Evolutionary conservation across 1,140 invertebrate genomes (phyloP).

Genomic region (Calliphora vicina): DNA sequence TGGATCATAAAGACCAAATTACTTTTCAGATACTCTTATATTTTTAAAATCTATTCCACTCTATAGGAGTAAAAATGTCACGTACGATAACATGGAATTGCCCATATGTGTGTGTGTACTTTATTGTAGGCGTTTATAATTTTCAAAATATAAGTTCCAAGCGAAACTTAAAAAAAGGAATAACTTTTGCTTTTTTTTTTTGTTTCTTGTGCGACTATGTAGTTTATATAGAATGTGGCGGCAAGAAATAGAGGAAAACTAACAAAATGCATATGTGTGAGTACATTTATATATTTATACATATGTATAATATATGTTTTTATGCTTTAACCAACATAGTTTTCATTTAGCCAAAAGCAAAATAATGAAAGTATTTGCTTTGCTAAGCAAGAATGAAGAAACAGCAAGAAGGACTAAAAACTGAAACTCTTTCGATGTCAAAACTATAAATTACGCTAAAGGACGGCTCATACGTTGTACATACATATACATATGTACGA

Average conservation of each 20-base stretch:
- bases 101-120: neutral
- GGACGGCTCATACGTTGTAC: neutral
- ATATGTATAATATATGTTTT: neutral
- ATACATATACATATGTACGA: neutral
- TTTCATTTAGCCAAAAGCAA: neutral
- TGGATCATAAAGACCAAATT: too few relatives aligned
- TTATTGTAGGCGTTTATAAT: neutral
- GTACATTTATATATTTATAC: neutral
- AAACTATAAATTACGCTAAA: slow-evolving; percentile 30
- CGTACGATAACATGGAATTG: neutral
- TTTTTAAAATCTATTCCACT: too few relatives aligned
- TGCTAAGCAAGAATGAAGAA: slow-evolving; percentile 26
- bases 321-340: neutral
- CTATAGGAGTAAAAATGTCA: too few relatives aligned
- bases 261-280: neutral
- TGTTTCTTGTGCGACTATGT: too few relatives aligned
- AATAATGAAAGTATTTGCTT: slow-evolving; percentile 31
- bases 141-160: neutral
- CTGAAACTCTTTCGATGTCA: slow-evolving; percentile 8
- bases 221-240: neutral
- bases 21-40: too few relatives aligned
- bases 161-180: neutral
- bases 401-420: neutral
- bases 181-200: neutral
- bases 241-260: neutral